phyloP scores from a whole-genome alignment of 1,140 invertebrate species.

The Ceratitis capitata region DNA sequence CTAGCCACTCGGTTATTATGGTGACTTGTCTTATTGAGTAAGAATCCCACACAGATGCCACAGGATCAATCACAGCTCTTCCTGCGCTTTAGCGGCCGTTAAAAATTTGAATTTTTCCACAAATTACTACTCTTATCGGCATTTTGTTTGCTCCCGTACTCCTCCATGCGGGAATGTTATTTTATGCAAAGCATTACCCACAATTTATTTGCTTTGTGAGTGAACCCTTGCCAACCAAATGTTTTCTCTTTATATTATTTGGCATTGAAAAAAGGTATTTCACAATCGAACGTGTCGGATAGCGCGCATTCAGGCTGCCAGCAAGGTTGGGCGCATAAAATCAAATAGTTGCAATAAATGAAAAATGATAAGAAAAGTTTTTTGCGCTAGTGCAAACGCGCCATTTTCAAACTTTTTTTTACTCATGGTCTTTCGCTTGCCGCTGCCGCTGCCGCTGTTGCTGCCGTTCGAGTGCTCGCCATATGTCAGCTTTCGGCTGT shows the following conservation, averaged over 20 bases:
- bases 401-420: background rate
- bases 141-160: no score
- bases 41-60: no score
- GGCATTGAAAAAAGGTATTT: background rate
- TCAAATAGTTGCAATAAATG: background rate
- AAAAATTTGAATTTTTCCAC: no score
- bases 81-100: no score
- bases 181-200: background rate
- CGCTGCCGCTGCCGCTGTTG: background rate
- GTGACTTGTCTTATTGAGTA: no score
- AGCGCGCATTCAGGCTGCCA: background rate
- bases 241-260: background rate
- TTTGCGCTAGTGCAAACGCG: background rate
- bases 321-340: background rate
- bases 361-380: slow-evolving; percentile 3
- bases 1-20: no score
- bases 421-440: background rate
- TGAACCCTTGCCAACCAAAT: background rate
- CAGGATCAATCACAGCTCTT: no score
- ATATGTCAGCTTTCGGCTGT: background rate
- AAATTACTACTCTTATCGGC: no score
- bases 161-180: background rate
- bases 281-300: background rate
- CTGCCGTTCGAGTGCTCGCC: background rate
- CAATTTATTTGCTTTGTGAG: background rate